phyloP scores from a whole-genome alignment of 2,888 invertebrate species.

The Agonopterix subpropinquella region DNA sequence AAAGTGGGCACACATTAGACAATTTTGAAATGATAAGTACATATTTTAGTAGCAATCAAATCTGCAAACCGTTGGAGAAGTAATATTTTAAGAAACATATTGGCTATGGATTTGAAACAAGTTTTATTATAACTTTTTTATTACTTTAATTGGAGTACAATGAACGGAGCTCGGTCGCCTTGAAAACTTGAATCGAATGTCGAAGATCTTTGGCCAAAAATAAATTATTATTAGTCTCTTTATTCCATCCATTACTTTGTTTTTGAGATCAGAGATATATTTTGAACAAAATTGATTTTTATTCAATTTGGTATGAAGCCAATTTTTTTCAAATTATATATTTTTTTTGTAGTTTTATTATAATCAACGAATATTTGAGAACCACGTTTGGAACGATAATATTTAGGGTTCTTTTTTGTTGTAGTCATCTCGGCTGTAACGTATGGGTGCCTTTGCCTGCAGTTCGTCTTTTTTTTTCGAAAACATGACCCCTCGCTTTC shows the following conservation, averaged over 20 bases:
- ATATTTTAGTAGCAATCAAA: too few relatives aligned
- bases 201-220: conserved; percentile 5
- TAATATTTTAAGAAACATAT: neutral
- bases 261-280: neutral
- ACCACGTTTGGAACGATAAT: conserved; percentile 48
- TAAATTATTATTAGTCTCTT: conserved; percentile 8
- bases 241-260: conserved; percentile 2
- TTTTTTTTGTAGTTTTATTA: neutral
- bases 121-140: conserved; percentile 17
- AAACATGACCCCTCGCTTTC: conserved; percentile 62
- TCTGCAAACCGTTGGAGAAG: neutral
- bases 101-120: conserved; percentile 13
- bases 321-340: neutral
- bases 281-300: neutral
- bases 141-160: conserved; percentile 52
- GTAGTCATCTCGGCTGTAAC: conserved; percentile 69
- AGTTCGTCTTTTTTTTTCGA: conserved; percentile 57
- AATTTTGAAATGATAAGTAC: too few relatives aligned
- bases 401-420: conserved; percentile 74
- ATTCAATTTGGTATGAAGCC: neutral
- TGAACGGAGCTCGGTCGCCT: conserved; percentile 62
- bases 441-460: conserved; percentile 68
- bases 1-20: too few relatives aligned
- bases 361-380: conserved; percentile 44
- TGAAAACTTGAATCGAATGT: conserved; percentile 41